Conservation (phyloP, 2,888 invertebrate species). For the Drosophila rubida region DNA sequence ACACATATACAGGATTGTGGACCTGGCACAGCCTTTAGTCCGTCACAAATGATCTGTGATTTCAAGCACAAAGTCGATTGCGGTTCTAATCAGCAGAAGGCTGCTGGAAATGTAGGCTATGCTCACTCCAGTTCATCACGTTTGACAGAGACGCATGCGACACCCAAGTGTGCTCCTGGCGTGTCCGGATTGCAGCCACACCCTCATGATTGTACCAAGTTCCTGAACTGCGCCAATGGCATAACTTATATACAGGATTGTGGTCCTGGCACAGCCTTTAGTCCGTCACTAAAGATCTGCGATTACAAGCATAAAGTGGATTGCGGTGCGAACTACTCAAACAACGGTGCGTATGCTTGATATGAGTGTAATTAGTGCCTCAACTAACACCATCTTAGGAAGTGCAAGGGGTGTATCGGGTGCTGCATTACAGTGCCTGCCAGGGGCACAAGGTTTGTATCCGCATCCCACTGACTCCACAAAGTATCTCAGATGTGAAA, state of each 20-base stretch:
- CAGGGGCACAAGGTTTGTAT: constrained; percentile 85
- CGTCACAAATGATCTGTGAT: constrained; percentile 86
- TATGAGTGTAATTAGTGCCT: not conserved
- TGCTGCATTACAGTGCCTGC: constrained; percentile 82
- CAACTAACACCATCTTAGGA: not conserved
- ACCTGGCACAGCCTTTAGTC: constrained; percentile 88
- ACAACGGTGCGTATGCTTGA: not conserved
- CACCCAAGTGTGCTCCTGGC: constrained; percentile 73
- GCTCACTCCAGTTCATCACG: constrained; percentile 69
- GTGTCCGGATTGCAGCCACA: constrained; percentile 86
- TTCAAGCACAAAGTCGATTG: constrained; percentile 87
- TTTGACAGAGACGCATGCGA: constrained; percentile 87
- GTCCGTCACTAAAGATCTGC: constrained; percentile 86
- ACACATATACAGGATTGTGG: constrained; percentile 87
- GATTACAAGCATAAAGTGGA: constrained; percentile 87
- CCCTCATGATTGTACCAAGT: constrained; percentile 87
- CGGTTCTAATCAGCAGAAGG: constrained; percentile 16
- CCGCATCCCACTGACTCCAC: constrained; percentile 87
- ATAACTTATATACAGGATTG: constrained; percentile 87
- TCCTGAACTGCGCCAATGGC: constrained; percentile 88
- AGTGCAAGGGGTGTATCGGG: not conserved
- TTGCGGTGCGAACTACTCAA: constrained; percentile 75
- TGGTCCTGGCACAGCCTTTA: constrained; percentile 88
- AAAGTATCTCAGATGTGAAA: constrained; percentile 83
- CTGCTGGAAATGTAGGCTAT: not conserved